phyloP scores from a whole-genome alignment of 1,140 invertebrate species.

The Halictus rubicundus region DNA sequence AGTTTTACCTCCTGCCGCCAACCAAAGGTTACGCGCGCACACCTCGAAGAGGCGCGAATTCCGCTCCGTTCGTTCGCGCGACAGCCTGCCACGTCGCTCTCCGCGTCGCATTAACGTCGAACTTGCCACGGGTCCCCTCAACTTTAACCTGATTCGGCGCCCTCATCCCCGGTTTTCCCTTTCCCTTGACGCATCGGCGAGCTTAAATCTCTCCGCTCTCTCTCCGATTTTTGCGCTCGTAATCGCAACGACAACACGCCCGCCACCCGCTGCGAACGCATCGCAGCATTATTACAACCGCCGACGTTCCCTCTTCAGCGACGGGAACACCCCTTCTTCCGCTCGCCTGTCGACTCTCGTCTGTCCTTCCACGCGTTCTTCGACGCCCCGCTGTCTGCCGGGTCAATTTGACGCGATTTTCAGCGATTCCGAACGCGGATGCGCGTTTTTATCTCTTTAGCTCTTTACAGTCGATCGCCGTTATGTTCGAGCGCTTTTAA shows the following conservation, averaged over 20 bases:
- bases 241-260: constrained; percentile 12
- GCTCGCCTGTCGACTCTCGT: background rate
- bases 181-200: constrained; percentile 12
- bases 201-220: constrained; percentile 34
- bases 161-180: background rate
- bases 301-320: background rate
- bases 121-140: constrained; percentile 7
- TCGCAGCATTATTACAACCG: background rate
- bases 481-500: too few species aligned
- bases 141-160: constrained; percentile 15
- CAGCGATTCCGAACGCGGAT: too few species aligned
- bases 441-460: too few species aligned
- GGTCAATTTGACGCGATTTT: too few species aligned
- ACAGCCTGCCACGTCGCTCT: background rate
- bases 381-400: too few species aligned
- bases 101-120: constrained; percentile 14
- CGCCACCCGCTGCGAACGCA: too few species aligned
- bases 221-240: constrained; percentile 21
- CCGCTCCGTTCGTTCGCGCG: background rate
- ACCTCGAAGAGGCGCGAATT: constrained; percentile 16
- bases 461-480: too few species aligned
- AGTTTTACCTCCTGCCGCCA: constrained; percentile 10
- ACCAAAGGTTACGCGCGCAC: background rate
- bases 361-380: too few species aligned
- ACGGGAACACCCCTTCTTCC: too few species aligned